Evolutionary conservation across 2,888 invertebrate species (phyloP), one percentile per base, ranked within the genome.

Genomic region (Plusia festucae): DNA sequence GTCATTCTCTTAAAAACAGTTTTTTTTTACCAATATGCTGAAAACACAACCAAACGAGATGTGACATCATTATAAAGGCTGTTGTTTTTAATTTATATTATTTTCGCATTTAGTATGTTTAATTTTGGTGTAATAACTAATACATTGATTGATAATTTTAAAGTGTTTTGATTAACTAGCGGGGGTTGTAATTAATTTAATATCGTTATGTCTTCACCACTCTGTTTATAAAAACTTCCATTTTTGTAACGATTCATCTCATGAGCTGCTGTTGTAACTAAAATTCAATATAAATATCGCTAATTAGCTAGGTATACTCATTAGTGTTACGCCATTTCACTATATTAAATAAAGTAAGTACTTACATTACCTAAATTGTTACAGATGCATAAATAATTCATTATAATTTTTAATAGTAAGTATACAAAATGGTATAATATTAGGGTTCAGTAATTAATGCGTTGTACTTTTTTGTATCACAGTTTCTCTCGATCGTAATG

Each of bases 271-370:
- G 60, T 72, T 59, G 66, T 74, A 69, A 68, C 13, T 58, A 75
- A 70, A 65, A 68, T 53, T 65, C 57, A 20, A 60, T 46, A 60
- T 22, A 55, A 64, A 62, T 68, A 51, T 71, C 64, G 53, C 55
- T 40, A 40, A 72, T 68, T 57, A 58, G 40, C 13, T 66, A 57
- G 40, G 49, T 61, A 57, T 62, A 72, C 59, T 78, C 55, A 73
- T 60, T 71, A 74, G 71, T 57, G 18, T 70, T 53, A 66, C 60
- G 30, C 51, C n/a, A 60, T 66, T 73, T 56, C 52, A 65, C 34
- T 58, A 58, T 71, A 56, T 59, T 53, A 15, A 67, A 64, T 40
- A 67, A 65, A 75, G 79, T 68, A 65, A 75, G 79, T 79, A 79
- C 64, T 70, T 70, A 77, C 62, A 20, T 56, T 57, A 61, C 55